Base-by-base conservation (phyloP, 2,797 vertebrate species). In the Sebastiscus albofasciatus region DNA sequence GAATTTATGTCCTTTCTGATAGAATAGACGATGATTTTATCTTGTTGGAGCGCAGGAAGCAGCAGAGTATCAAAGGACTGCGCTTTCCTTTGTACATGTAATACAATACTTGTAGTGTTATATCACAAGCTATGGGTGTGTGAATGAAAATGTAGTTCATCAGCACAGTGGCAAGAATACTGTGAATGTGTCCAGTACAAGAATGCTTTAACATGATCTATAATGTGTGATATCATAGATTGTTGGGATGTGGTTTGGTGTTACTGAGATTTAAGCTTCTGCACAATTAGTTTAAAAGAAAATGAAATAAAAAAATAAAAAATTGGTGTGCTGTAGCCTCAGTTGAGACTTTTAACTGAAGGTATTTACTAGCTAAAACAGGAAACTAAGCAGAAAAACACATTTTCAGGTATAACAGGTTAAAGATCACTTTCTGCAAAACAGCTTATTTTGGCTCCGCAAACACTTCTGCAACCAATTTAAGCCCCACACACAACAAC, bases 1-100 rank as follows among this genome's bases (percentile, higher is more conserved):
- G 8, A 52, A 52, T 52, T 52, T n/a, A 52, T 52, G 46, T 52
- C 18, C 46, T 52, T 52, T 54, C 22, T 54, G 52, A 54, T 54
- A 11, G 52, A 54, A 61, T 67, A 74, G 34, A 59, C 67, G 87
- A 89, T 75, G 89, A 90, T 93, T 88, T 73, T 59, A 62, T 65
- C 33, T 26, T 65, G 29, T 11, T 2, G 14, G n/a, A 60, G 39
- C 24, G 39, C 64, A 74, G 24, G 69, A 72, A 81, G 64, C 34
- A 69, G 70, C 27, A 49, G 64, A 59, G 33, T 71, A 75, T 72
- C 58, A 74, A 79, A 79, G 52, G 55, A 49, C 49, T 60, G 73
- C 16, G 20, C 31, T 69, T 77, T 81, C 49, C 46, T 58, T 78
- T 62, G 42, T 46, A 12, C 27, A 70, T 36, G 16, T 24, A 27